Evolutionary conservation across 2,888 invertebrate genomes (phyloP).

Genomic region (Euplagia quadripunctaria): DNA sequence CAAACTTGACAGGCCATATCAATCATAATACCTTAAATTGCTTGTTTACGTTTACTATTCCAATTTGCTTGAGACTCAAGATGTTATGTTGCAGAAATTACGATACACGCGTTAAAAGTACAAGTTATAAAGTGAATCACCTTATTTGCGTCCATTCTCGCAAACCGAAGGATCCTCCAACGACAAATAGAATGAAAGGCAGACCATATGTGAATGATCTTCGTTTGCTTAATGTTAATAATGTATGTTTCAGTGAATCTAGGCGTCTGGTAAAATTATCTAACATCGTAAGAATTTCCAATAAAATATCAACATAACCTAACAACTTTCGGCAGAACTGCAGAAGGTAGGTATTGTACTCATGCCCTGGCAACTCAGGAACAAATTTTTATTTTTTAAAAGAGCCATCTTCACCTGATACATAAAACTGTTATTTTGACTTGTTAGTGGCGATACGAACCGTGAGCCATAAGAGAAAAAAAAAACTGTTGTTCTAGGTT

Average conservation of each 20-base stretch:
- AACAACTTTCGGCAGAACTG: neutral
- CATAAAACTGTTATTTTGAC: too few relatives aligned
- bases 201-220: constrained; percentile 88
- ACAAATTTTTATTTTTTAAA: too few relatives aligned
- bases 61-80: neutral
- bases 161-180: constrained; percentile 93
- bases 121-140: constrained; percentile 67
- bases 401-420: too few relatives aligned
- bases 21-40: neutral
- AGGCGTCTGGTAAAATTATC: constrained; percentile 44
- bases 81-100: neutral
- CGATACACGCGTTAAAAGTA: neutral
- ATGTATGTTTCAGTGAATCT: constrained; percentile 61
- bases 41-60: neutral
- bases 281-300: constrained; percentile 40
- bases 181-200: constrained; percentile 91
- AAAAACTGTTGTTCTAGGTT: too few relatives aligned
- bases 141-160: constrained; percentile 91
- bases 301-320: constrained; percentile 14
- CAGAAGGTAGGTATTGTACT: too few relatives aligned
- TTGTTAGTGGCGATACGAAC: too few relatives aligned
- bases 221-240: constrained; percentile 57
- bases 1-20: neutral
- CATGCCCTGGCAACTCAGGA: too few relatives aligned
- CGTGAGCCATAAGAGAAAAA: too few relatives aligned